Conservation (phyloP, 2,888 invertebrate genomes). For the Heliconius aoede region DNA sequence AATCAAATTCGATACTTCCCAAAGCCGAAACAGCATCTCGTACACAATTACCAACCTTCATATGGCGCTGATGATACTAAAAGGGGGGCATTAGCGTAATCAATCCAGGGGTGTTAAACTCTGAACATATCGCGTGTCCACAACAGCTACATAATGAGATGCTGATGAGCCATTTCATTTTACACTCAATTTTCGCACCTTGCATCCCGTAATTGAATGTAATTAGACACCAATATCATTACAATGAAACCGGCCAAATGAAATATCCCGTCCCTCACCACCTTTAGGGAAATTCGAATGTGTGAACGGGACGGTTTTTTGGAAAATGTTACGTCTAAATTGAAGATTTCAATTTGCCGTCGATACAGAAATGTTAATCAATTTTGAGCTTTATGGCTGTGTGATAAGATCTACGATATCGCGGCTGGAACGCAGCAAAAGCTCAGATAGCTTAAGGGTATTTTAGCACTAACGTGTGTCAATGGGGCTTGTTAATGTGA, state of each 20-base stretch:
- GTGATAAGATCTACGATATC: slow-evolving; percentile 14
- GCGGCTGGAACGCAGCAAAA: slow-evolving; percentile 13
- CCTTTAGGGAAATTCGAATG: slow-evolving; percentile 37
- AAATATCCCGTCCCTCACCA: slow-evolving; percentile 44
- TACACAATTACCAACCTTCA: slow-evolving; percentile 13
- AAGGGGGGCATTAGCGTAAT: slow-evolving; percentile 44
- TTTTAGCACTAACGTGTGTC: slow-evolving; percentile 48
- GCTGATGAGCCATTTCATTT: slow-evolving; percentile 58
- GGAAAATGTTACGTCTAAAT: slow-evolving; percentile 46
- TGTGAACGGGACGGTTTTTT: slow-evolving; percentile 42
- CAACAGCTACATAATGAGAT: slow-evolving; percentile 54
- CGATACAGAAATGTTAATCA: slow-evolving; percentile 15
- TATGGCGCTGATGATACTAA: slow-evolving; percentile 30
- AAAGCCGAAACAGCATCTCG: slow-evolving; percentile 1
- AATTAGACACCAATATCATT: slow-evolving; percentile 59
- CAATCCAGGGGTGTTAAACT: slow-evolving; percentile 47
- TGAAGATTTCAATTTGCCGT: slow-evolving; percentile 20
- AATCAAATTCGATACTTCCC: not conserved
- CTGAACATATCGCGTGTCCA: slow-evolving; percentile 49
- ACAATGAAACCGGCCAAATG: slow-evolving; percentile 46
- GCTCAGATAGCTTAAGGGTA: slow-evolving; percentile 37
- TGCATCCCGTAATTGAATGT: slow-evolving; percentile 66
- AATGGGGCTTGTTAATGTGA: slow-evolving; percentile 53
- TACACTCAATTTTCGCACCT: slow-evolving; percentile 79
- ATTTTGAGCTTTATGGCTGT: slow-evolving; percentile 34